Base-by-base conservation (phyloP, 2,113 vertebrate genomes). In the Brachypodius melanocephalos region DNA sequence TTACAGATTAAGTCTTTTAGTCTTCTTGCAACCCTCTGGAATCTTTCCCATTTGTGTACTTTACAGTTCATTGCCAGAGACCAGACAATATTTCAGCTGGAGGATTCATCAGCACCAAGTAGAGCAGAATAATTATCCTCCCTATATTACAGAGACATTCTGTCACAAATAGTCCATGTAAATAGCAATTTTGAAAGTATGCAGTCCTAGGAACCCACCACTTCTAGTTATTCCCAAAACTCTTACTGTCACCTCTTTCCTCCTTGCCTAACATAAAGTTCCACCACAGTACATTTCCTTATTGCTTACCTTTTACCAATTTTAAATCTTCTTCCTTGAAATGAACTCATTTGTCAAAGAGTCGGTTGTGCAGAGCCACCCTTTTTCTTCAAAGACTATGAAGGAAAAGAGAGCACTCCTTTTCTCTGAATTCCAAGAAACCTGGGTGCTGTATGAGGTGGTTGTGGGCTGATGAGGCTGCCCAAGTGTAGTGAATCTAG, bases 11-110 rank as follows among this genome's bases (percentile, higher is more conserved):
- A 74, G 43, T 55, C 52, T 71, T 25, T 78, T 42, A 19, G 52
- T 72, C 34, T 49, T 83, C 63, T 61, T 81, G 24, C 46, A 84
- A 0, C 71, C 73, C 61, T 89, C 77, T 89, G 87, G 73, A 89
- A 74, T 89, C 68, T 46, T 43, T 95, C 65, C 48, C 49, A 1
- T 67, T 89, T 59, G 16, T 83, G 42, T 87, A 40, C 61, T 92
- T 90, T 10, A 55, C 34, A 81, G 68, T 84, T 86, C 57, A n/a
- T 91, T 95, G 78, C 38, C n/a, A 89, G 46, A 89, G 52, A 86
- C 29, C 7, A 84, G 76, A 67, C 34, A 34, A 5, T 55, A 89
- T 91, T 96, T 94, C 77, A 95, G 55, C 63, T 95, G 34, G 26
- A 91, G 80, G 20, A 84, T 51, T 84, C 51, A 80, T 62, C 55